Percentiles rank a stretch among this genome's conserved stretches.
phyloP scores from a whole-genome alignment of 2,888 invertebrate species.

The Eupithecia vulgata region DNA sequence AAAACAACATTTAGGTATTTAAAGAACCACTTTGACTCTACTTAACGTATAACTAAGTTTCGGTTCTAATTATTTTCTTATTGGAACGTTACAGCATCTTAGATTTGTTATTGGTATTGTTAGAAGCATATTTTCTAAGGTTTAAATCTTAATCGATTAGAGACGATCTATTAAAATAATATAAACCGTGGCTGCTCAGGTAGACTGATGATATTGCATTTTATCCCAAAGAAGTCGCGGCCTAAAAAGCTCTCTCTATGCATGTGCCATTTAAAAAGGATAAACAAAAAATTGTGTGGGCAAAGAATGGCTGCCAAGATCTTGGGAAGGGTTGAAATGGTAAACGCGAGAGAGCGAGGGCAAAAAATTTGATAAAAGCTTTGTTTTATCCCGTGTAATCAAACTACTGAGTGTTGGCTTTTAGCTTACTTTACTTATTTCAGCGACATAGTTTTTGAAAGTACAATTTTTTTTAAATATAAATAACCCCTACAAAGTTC shows the following conservation, averaged over 20 bases:
- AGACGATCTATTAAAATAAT: conserved; percentile 75
- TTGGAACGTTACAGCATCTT: conserved; percentile 32
- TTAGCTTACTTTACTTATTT: neutral
- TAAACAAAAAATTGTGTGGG: conserved; percentile 76
- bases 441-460: neutral
- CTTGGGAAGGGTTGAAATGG: conserved; percentile 75
- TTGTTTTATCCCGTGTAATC: conserved; percentile 59
- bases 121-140: conserved; percentile 47
- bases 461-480: neutral
- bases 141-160: conserved; percentile 74
- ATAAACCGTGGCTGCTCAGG: conserved; percentile 69
- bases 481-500: neutral
- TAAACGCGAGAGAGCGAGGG: conserved; percentile 64
- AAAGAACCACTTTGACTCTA: neutral
- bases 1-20: no score
- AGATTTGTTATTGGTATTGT: no score
- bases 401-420: conserved; percentile 49
- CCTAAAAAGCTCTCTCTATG: conserved; percentile 77
- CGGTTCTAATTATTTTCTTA: conserved; percentile 34
- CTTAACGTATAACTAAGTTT: neutral
- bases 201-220: conserved; percentile 81
- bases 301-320: conserved; percentile 77
- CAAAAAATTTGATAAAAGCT: conserved; percentile 73
- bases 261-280: conserved; percentile 83
- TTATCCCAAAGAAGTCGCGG: conserved; percentile 67